Percentiles rank a stretch among this genome's conserved stretches.
phyloP scores from a whole-genome alignment of 2,888 invertebrate genomes.

The Sisyra terminalis region DNA sequence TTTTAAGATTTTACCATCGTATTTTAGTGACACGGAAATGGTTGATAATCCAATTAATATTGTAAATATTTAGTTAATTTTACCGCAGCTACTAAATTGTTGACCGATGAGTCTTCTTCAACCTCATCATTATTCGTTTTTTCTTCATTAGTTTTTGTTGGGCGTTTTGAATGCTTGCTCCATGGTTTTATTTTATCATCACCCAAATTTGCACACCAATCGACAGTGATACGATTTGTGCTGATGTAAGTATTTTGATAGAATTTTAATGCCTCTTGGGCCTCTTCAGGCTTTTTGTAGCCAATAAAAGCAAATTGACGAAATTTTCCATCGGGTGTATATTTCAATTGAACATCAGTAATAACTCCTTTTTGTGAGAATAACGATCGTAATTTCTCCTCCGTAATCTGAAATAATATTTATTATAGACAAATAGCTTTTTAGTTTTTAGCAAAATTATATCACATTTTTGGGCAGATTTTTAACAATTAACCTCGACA shows the following conservation, averaged over 20 bases:
- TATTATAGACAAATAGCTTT: conserved; percentile 7
- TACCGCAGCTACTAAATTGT: conserved; percentile 17
- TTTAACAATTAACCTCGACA: conserved; percentile 82
- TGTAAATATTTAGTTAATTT: no score
- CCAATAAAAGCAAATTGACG: conserved; percentile 90
- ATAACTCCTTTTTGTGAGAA: conserved; percentile 71
- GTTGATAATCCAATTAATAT: no score
- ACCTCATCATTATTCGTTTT: conserved; percentile 43
- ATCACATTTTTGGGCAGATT: conserved; percentile 76
- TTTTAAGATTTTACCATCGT: no score
- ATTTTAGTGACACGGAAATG: no score
- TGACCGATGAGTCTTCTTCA: conserved; percentile 20
- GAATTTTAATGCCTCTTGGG: conserved; percentile 54
- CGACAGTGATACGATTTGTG: conserved; percentile 65
- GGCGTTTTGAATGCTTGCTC: conserved; percentile 64
- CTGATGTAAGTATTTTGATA: conserved; percentile 77
- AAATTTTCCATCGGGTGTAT: conserved; percentile 80
- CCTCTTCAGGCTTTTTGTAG: conserved; percentile 66
- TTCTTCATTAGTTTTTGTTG: conserved; percentile 28
- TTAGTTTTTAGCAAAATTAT: conserved; percentile 5
- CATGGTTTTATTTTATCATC: conserved; percentile 66
- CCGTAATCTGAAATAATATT: conserved; percentile 47
- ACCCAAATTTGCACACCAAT: conserved; percentile 52
- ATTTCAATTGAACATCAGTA: conserved; percentile 89
- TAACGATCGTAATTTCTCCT: conserved; percentile 53